These are phyloP conservation scores for Paraescarpia echinospica DNA, from an alignment of 1,140 invertebrate species.

Conservation along the genomic window DNA sequence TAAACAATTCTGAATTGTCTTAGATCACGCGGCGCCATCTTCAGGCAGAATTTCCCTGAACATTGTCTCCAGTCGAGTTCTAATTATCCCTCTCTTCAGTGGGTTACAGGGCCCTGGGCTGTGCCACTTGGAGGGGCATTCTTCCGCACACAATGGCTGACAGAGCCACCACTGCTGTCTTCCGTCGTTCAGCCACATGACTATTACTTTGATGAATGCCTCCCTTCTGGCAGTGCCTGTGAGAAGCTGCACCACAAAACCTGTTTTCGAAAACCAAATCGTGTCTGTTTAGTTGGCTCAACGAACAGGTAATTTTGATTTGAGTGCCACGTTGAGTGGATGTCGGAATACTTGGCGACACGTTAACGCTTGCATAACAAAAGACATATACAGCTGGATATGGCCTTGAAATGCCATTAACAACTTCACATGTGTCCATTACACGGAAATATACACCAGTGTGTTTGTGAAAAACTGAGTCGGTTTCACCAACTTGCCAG, in stretches of 20 bases:
- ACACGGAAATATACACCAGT: background rate
- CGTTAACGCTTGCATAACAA: background rate
- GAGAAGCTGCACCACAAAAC: background rate
- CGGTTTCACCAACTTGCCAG: background rate
- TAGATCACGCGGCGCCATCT: background rate
- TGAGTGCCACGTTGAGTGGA: background rate
- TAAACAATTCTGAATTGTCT: background rate
- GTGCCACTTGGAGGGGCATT: background rate
- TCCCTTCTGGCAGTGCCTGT: background rate
- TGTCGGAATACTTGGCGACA: background rate
- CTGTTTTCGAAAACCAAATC: background rate
- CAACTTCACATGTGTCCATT: background rate
- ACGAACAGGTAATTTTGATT: background rate
- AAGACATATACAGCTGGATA: background rate
- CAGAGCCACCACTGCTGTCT: background rate
- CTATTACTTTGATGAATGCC: background rate
- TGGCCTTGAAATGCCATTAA: background rate
- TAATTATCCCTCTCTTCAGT: background rate
- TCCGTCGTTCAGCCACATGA: background rate
- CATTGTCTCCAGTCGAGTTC: background rate
- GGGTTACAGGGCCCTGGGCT: background rate
- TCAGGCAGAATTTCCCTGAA: background rate
- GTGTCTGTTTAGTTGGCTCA: background rate
- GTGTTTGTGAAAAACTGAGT: background rate
- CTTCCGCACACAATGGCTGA: background rate